Conservation (phyloP, 2,113 vertebrate genomes). For the Cranoglanis bouderius region DNA sequence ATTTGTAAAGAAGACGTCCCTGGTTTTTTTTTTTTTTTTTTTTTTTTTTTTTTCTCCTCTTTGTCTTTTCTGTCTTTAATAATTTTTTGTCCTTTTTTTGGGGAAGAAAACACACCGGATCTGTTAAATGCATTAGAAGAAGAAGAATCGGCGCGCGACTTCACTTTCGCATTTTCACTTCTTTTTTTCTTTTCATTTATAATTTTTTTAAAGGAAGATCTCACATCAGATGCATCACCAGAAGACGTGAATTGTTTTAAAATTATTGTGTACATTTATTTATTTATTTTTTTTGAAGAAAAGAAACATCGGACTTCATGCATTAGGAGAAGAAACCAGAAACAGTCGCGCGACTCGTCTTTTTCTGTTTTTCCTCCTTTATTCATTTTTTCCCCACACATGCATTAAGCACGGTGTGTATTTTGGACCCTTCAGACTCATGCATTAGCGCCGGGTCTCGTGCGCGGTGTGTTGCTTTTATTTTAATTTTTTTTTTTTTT, state of each 20-base stretch:
- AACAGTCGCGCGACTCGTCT: background rate
- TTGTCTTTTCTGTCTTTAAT: background rate
- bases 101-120: background rate
- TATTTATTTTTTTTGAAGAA: background rate
- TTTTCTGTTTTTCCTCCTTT: background rate
- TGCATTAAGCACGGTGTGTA: background rate
- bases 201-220: background rate
- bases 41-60: background rate
- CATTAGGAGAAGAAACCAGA: background rate
- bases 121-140: background rate
- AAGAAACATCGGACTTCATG: background rate
- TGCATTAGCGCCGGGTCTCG: slow-evolving; percentile 53
- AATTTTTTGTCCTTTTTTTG: background rate
- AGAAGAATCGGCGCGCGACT: background rate
- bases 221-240: background rate
- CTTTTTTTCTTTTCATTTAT: background rate
- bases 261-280: background rate
- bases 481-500: slow-evolving; percentile 54
- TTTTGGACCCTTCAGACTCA: slow-evolving; percentile 23
- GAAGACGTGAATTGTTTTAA: background rate
- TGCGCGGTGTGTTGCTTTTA: slow-evolving; percentile 48
- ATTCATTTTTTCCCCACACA: background rate
- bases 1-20: background rate
- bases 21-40: background rate
- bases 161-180: background rate